Evolutionary conservation across 2,113 vertebrate genomes (phyloP).

Genomic region (Aepyceros melampus): DNA sequence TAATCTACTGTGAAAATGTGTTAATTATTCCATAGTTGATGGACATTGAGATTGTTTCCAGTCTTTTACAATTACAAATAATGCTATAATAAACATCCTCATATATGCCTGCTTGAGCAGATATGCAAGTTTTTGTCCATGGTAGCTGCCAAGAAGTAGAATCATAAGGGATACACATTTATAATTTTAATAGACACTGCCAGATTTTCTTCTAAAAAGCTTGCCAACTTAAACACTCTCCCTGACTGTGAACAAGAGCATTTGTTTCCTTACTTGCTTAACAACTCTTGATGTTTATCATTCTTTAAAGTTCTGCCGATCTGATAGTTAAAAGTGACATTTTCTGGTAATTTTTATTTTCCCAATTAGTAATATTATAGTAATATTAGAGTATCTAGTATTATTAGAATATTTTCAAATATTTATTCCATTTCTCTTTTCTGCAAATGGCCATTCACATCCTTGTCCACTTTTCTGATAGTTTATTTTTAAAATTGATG

Average conservation of each 20-base stretch:
- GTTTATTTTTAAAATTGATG: not conserved
- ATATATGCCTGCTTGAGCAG: not conserved
- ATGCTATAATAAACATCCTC: not conserved
- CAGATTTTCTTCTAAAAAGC: not conserved
- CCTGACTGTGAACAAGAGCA: not conserved
- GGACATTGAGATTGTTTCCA: not conserved
- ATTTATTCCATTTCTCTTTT: not conserved
- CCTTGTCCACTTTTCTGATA: not conserved
- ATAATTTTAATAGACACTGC: constrained; percentile 3
- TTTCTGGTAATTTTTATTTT: not conserved
- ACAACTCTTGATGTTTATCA: not conserved
- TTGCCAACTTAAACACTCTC: not conserved
- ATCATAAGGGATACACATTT: not conserved
- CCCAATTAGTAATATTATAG: no score
- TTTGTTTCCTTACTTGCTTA: not conserved
- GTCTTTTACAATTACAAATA: not conserved
- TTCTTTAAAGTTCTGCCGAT: not conserved
- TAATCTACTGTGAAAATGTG: not conserved
- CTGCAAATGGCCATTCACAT: not conserved
- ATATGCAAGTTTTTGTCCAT: not conserved
- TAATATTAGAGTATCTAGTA: no score
- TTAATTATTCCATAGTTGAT: not conserved
- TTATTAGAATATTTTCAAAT: not conserved
- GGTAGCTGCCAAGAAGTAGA: not conserved
- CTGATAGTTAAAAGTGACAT: not conserved